Evolutionary conservation across 2,113 vertebrate species (phyloP).

Genomic region (Heterotis niloticus): DNA sequence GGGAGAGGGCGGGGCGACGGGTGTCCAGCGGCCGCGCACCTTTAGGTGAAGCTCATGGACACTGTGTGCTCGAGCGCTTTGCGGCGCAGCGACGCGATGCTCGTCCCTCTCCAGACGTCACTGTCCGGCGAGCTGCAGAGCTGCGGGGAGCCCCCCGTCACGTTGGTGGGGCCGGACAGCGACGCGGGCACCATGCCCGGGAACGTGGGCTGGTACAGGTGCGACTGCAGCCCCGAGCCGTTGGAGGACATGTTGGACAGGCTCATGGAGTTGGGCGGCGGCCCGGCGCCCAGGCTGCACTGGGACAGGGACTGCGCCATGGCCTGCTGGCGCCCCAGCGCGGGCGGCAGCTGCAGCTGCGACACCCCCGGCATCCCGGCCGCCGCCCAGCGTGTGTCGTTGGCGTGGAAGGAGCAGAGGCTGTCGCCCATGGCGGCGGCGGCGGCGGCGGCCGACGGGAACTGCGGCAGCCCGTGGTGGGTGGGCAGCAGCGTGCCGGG

Average conservation of each 20-base stretch:
- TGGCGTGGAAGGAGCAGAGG: constrained; percentile 95
- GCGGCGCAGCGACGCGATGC: constrained; percentile 94
- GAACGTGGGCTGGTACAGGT: constrained; percentile 94
- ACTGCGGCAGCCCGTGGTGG: constrained; percentile 80
- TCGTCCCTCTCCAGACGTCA: constrained; percentile 98
- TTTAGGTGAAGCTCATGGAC: constrained; percentile 98
- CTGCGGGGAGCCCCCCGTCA: constrained; percentile 89
- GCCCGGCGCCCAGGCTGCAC: constrained; percentile 86
- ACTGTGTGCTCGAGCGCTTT: constrained; percentile 99
- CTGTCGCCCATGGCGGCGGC: constrained; percentile 93
- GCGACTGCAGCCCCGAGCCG: constrained; percentile 89
- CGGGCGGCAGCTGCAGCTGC: constrained; percentile 85
- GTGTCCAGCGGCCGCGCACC: constrained; percentile 2
- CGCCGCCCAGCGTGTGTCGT: constrained; percentile 92
- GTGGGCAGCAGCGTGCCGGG: constrained; percentile 90
- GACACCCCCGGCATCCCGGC: constrained; percentile 90
- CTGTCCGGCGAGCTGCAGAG: constrained; percentile 96
- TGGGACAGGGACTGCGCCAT: constrained; percentile 95
- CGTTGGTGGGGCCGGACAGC: constrained; percentile 86
- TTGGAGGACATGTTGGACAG: constrained; percentile 92
- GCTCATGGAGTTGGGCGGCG: constrained; percentile 89
- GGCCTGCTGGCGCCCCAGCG: constrained; percentile 82
- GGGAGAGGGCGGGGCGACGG: constrained; percentile 8
- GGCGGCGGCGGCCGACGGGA: constrained; percentile 76
- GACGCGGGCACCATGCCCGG: constrained; percentile 93